phyloP scores from a whole-genome alignment of 2,113 vertebrate species.

The Bos javanicus region DNA sequence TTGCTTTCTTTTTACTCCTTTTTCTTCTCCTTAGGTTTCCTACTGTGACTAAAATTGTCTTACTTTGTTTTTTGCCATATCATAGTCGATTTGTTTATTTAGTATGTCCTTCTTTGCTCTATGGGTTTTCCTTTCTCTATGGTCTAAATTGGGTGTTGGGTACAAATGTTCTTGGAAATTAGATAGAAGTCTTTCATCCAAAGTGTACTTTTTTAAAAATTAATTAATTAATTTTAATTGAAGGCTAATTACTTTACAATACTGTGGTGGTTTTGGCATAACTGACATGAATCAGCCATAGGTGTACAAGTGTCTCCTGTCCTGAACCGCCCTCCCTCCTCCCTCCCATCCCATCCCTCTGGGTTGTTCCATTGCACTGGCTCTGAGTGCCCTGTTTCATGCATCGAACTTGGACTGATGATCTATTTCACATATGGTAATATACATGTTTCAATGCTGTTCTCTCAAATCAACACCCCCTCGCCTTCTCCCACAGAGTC shows the following conservation, averaged over 20 bases:
- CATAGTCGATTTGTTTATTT: background rate
- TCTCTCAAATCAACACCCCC: background rate
- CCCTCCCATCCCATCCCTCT: background rate
- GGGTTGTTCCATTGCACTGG: accelerated
- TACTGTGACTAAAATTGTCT: background rate
- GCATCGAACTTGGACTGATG: background rate
- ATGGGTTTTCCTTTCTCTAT: too few species aligned
- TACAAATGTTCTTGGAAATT: background rate
- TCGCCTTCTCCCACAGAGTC: background rate
- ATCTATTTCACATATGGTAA: background rate
- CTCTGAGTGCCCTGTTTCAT: background rate
- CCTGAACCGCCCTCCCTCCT: background rate
- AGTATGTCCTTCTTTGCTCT: background rate
- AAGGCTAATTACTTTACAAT: background rate
- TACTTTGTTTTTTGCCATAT: background rate
- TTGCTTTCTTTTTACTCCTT: background rate
- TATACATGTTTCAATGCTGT: background rate
- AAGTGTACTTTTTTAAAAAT: background rate
- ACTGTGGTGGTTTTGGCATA: background rate
- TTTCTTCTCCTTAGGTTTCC: background rate
- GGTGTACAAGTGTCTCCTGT: background rate
- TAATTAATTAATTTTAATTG: background rate
- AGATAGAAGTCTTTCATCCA: background rate
- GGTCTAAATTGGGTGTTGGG: too few species aligned
- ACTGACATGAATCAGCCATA: background rate